Base-by-base conservation (phyloP, 2,797 vertebrate species). In the Intellagama lesueurii region DNA sequence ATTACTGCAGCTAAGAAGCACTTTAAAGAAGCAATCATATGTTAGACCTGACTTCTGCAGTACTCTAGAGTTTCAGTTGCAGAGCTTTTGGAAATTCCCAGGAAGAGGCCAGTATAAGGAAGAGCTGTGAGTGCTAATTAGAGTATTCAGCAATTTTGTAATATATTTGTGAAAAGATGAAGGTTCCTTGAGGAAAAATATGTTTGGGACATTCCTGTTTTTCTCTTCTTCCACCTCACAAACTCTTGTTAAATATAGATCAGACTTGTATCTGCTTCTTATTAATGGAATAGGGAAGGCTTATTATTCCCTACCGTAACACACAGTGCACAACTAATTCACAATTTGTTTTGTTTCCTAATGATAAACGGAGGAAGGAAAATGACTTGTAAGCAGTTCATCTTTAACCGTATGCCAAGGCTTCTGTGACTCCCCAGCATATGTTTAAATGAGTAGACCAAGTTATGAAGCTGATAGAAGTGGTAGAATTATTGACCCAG, bases 291-390 rank as follows among this genome's bases (percentile, higher is more conserved):
- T 82, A 56, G 4, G 17, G 49, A 16, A 16, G 2, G 22, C n/a
- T 93, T 87, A 56, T 91, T 90, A 70, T 90, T 93, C 90, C 88
- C 92, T 47, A 73, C 17, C 83, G 81, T 7, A 66, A 79, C 86
- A 81, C 85, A 72, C 17, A 16, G 28, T 22, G 3, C 47, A 56
- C 44, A 79, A 5, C 5, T 64, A 64, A 12, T 64, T 64, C 60
- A 64, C 4, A 22, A 64, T 35, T 56, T 81, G 19, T 35, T 69
- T 40, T 91, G 93, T n/a, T 80, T 92, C 82, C 69, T 90, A 82
- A 2, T 30, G 80, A 87, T 80, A 60, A 93, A 91, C 91, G 85
- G 56, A 77, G 85, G 76, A 35, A 80, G 64, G 52, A 93, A 93
- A 78, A 49, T 0, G 35, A 88, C 86, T 82, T 79, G 69, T 73